Evolutionary conservation across 2,888 invertebrate genomes (phyloP), one percentile per base, ranked within the genome.

Genomic region (Beris morrisii): DNA sequence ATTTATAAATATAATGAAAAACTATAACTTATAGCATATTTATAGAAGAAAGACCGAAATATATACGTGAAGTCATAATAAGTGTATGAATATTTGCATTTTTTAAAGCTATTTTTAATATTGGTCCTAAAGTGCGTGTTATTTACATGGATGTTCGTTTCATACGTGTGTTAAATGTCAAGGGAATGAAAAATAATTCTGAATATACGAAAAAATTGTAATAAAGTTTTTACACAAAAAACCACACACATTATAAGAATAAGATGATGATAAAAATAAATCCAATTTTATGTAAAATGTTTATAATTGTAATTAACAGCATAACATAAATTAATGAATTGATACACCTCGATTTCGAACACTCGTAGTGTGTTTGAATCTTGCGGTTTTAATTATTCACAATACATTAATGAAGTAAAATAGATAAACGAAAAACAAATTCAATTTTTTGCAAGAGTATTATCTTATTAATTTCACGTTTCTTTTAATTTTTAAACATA

Each of bases 381-480:
- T 15, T 4, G n/a, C 3, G 38, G 38, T 38, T 38, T 38, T 38
- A 38, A 38, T 38, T 38, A 38, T 9, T 7, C 38, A 3, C 9
- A 38, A 38, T 38, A 38, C 3, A 38, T 11, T 15, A 15, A 11
- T 48, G 12, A 15, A 48, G 7, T 15, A 15, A 48, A 13, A 48
- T 48, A 48, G 13, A 48, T 48, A 48, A 48, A 11, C 22, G 6
- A 48, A 48, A 12, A 22, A 22, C 22, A 15, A 22, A 48, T 15
- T 15, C 12, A 48, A 48, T 7, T 22, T 45, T 48, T 48, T 48
- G 48, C 48, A 48, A 48, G 48, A 48, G 48, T 48, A 48, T 48
- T 48, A 48, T 12, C 12, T 48, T 48, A 15, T 12, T 48, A 48
- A 7, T 38, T 38, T 38, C 9, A 7, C 9, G 1, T 1, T 5